Conservation (phyloP, 1,140 invertebrate species). For the Apis florea region DNA sequence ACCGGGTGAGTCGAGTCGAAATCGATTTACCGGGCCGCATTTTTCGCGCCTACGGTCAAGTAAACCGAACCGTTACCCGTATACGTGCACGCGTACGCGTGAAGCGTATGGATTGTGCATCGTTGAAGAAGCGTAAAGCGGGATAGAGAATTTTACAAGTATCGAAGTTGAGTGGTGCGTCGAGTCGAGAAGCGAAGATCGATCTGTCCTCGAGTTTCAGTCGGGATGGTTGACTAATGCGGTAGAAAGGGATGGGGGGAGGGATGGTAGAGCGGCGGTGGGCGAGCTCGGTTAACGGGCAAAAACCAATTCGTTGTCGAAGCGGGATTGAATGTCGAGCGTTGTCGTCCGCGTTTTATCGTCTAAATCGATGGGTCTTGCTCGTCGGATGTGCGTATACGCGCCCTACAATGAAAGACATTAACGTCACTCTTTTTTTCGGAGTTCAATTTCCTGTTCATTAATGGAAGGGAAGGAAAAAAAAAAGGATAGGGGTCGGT, state of each 20-base stretch:
- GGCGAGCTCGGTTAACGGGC: constrained; percentile 58
- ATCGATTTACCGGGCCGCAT: constrained; percentile 55
- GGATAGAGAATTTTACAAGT: constrained; percentile 35
- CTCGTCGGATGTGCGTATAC: constrained; percentile 18
- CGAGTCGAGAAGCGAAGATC: constrained; percentile 58
- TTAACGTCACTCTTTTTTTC: constrained; percentile 21
- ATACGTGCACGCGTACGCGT: neutral
- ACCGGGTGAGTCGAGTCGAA: constrained; percentile 55
- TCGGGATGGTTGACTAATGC: constrained; percentile 57
- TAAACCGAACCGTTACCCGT: constrained; percentile 15
- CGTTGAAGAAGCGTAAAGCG: constrained; percentile 12
- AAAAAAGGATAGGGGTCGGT: neutral
- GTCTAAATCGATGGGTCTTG: constrained; percentile 47
- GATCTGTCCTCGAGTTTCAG: constrained; percentile 63
- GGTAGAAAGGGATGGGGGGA: neutral
- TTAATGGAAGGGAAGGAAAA: neutral
- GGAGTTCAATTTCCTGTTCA: constrained; percentile 23
- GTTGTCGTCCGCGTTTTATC: constrained; percentile 57
- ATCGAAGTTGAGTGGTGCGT: constrained; percentile 38
- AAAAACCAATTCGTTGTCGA: constrained; percentile 66
- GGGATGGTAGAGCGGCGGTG: neutral
- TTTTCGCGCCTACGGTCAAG: constrained; percentile 58
- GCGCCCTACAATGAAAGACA: constrained; percentile 19
- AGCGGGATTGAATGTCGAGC: constrained; percentile 59
- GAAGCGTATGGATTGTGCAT: neutral